Percentiles rank a stretch among this genome's conserved stretches.
phyloP scores from a whole-genome alignment of 2,888 invertebrate genomes.

The Pollenia labialis region DNA sequence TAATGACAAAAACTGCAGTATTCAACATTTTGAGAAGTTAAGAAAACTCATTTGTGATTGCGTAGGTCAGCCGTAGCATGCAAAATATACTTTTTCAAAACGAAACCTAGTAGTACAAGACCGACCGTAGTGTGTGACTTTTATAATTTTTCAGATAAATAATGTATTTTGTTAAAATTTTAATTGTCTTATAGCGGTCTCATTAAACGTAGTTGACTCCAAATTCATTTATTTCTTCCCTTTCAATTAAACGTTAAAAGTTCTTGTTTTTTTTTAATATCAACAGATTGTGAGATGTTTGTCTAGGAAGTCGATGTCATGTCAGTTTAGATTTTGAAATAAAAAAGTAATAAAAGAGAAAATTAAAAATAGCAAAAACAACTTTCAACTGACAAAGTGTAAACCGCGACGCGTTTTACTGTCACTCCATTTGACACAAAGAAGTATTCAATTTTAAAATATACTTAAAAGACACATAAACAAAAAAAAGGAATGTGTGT shows the following conservation, averaged over 20 bases:
- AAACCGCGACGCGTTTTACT: constrained; percentile 68
- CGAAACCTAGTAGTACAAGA: too few species aligned
- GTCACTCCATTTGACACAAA: constrained; percentile 67
- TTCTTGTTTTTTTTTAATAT: constrained; percentile 13
- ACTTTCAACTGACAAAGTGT: constrained; percentile 64
- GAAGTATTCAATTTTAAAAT: constrained; percentile 54
- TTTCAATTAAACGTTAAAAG: not conserved
- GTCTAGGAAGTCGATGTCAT: constrained; percentile 64
- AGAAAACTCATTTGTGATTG: too few species aligned
- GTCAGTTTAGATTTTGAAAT: constrained; percentile 61
- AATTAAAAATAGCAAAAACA: constrained; percentile 39
- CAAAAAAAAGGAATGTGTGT: not conserved
- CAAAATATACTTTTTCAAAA: too few species aligned
- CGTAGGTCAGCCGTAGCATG: too few species aligned
- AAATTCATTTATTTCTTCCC: too few species aligned
- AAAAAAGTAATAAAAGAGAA: constrained; percentile 12
- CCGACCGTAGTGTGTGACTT: too few species aligned
- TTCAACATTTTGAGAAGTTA: too few species aligned
- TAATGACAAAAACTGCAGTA: too few species aligned
- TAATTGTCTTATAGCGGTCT: not conserved
- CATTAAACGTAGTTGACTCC: not conserved
- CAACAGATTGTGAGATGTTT: constrained; percentile 63
- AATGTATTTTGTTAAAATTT: too few species aligned
- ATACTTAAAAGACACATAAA: not conserved
- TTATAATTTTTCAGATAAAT: too few species aligned